phyloP scores from a whole-genome alignment of 2,113 vertebrate species.

The Phyllostomus hastatus region DNA sequence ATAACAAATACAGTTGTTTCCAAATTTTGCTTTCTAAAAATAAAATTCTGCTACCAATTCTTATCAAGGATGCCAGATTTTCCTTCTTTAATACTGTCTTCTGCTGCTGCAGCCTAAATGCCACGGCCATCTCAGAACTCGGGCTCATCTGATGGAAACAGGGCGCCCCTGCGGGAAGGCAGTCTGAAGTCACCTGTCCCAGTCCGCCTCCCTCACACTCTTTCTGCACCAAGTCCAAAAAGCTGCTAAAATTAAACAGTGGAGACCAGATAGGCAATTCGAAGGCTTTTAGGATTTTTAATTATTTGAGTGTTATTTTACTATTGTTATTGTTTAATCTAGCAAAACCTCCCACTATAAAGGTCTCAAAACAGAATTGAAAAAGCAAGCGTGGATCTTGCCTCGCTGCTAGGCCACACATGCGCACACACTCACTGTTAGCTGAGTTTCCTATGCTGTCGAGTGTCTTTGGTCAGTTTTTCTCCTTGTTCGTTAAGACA shows the following conservation, averaged over 20 bases:
- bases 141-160: background rate
- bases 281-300: background rate
- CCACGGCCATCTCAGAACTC: background rate
- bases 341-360: background rate
- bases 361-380: background rate
- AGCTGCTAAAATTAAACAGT: background rate
- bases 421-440: background rate
- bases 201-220: background rate
- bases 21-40: slow-evolving; percentile 55
- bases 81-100: background rate
- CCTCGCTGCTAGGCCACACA: background rate
- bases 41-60: slow-evolving; percentile 13
- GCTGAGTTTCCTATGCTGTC: background rate
- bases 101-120: background rate
- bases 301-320: background rate
- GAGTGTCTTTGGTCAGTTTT: background rate
- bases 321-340: background rate
- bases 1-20: slow-evolving; percentile 32
- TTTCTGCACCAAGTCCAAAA: background rate
- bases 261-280: background rate
- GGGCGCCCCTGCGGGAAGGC: background rate
- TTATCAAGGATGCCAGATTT: background rate
- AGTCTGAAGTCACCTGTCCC: background rate
- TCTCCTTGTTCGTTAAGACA: slow-evolving; percentile 29
- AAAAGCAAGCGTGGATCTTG: background rate